Conservation (phyloP, 2,888 invertebrate species). For the Meteorus colon region DNA sequence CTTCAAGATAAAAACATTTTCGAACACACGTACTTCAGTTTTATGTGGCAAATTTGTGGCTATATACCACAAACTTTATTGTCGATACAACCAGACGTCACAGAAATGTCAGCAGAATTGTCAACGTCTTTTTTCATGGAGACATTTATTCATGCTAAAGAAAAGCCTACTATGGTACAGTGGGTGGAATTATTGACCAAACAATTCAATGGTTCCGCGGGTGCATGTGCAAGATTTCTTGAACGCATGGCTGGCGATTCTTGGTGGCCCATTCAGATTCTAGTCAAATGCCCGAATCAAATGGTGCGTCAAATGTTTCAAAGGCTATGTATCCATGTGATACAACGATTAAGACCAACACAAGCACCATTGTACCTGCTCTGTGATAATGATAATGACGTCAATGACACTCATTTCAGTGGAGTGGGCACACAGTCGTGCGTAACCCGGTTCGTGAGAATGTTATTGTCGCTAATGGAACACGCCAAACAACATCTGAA, state of each 20-base stretch:
- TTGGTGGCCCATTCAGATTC: conserved; percentile 95
- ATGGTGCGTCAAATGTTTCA: conserved; percentile 98
- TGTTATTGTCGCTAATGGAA: conserved; percentile 90
- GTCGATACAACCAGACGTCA: conserved; percentile 85
- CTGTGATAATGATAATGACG: conserved; percentile 78
- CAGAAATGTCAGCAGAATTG: conserved; percentile 89
- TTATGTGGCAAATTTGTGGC: conserved; percentile 97
- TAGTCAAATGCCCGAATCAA: conserved; percentile 97
- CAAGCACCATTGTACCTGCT: conserved; percentile 81
- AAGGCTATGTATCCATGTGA: conserved; percentile 94
- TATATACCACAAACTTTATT: conserved; percentile 92
- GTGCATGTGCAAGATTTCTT: conserved; percentile 93
- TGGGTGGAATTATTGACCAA: conserved; percentile 97
- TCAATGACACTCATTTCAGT: conserved; percentile 59
- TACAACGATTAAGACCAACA: conserved; percentile 85
- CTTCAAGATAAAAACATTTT: conserved; percentile 96
- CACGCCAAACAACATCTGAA: conserved; percentile 90
- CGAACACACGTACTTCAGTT: conserved; percentile 96
- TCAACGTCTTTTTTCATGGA: conserved; percentile 96
- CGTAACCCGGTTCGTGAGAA: conserved; percentile 93
- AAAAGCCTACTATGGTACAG: conserved; percentile 97
- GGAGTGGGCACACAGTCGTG: conserved; percentile 85
- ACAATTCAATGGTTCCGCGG: conserved; percentile 93
- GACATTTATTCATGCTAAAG: conserved; percentile 97
- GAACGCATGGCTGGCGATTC: conserved; percentile 94